These are phyloP conservation scores for Alauda arvensis DNA, from an alignment of 2,797 vertebrate species.

Conservation along the genomic window DNA sequence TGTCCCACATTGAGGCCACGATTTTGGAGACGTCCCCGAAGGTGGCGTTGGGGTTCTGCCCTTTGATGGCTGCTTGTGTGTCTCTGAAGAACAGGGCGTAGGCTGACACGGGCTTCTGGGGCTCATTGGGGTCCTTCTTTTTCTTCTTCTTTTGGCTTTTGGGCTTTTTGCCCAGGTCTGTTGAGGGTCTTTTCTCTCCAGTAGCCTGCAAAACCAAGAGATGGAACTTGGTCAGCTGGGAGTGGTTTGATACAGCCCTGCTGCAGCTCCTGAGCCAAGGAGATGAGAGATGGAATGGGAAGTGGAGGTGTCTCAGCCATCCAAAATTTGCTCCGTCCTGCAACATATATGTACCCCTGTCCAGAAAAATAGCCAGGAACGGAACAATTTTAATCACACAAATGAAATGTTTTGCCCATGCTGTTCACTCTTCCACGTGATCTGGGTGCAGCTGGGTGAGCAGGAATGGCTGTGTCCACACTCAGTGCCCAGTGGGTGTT, in stretches of 20 bases:
- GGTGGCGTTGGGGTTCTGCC: slow-evolving; percentile 95
- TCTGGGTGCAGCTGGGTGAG: neutral
- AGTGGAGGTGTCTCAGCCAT: neutral
- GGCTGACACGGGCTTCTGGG: slow-evolving; percentile 94
- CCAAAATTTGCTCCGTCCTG: neutral
- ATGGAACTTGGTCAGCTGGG: neutral
- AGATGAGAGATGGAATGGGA: rapidly evolving
- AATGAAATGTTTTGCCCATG: rapidly evolving
- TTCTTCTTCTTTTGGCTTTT: slow-evolving; percentile 99
- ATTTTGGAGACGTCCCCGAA: slow-evolving; percentile 98
- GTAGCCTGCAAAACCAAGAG: slow-evolving; percentile 79
- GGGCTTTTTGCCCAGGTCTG: slow-evolving; percentile 93
- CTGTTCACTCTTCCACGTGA: rapidly evolving
- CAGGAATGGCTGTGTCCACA: neutral
- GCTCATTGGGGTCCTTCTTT: slow-evolving; percentile 98
- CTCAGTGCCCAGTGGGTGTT: neutral
- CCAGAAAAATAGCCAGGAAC: neutral
- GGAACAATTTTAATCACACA: neutral
- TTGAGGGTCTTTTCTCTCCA: slow-evolving; percentile 92
- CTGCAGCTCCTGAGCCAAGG: neutral
- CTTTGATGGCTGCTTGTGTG: slow-evolving; percentile 97
- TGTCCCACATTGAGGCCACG: slow-evolving; percentile 98
- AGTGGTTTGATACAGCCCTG: neutral
- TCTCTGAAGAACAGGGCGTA: slow-evolving; percentile 98
- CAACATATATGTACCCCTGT: rapidly evolving